Evolutionary conservation across 1,140 invertebrate genomes (phyloP).

Genomic region (Bombus sylvicola): DNA sequence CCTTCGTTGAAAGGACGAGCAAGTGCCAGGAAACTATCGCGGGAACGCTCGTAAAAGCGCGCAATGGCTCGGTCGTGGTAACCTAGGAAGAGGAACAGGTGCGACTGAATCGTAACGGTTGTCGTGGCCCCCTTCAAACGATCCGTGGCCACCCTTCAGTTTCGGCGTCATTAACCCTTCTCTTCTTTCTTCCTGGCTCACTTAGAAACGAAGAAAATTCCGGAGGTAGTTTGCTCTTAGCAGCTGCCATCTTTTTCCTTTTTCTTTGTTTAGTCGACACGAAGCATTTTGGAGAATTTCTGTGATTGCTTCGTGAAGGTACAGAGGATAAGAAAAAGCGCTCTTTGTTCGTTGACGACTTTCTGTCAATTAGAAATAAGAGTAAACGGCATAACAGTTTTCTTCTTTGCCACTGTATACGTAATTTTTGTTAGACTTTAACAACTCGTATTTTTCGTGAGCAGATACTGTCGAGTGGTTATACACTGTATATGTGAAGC

Average conservation of each 20-base stretch:
- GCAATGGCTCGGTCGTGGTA: slow-evolving; percentile 26
- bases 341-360: background rate
- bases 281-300: background rate
- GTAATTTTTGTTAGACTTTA: no score
- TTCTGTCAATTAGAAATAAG: background rate
- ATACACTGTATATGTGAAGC: no score
- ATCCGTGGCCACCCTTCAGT: slow-evolving; percentile 49
- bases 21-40: background rate
- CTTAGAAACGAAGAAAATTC: slow-evolving; percentile 43
- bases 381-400: no score
- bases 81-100: slow-evolving; percentile 54
- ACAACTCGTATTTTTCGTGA: no score
- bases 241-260: background rate
- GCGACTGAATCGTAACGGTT: slow-evolving; percentile 53
- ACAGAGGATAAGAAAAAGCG: background rate
- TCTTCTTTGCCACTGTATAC: no score
- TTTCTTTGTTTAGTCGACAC: background rate
- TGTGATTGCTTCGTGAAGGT: no score
- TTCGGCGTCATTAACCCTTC: slow-evolving; percentile 51
- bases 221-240: background rate
- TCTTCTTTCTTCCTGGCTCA: background rate
- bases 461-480: no score
- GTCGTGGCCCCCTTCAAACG: slow-evolving; percentile 14
- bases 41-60: slow-evolving; percentile 26
- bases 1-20: background rate